Percentiles rank a stretch among this genome's conserved stretches.
Evolutionary conservation across 1,140 invertebrate species (phyloP).

Genomic region (Drosophila arizonae): DNA sequence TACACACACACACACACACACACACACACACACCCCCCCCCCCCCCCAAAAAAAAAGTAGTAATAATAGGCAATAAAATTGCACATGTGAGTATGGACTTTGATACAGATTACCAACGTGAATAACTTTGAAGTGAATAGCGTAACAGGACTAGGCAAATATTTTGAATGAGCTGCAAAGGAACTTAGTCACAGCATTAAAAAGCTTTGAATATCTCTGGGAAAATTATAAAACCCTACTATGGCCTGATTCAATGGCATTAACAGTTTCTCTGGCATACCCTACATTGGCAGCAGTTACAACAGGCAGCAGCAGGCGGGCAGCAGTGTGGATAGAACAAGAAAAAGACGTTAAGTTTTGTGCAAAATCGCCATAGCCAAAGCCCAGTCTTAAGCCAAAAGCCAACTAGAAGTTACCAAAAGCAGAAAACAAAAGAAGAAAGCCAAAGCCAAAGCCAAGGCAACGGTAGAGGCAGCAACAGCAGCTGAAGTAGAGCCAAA

Average conservation of each 20-base stretch:
- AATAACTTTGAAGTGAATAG: background rate
- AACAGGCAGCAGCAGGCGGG: background rate
- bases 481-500: slow-evolving; percentile 61
- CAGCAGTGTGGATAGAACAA: slow-evolving; percentile 10
- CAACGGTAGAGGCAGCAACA: slow-evolving; percentile 9
- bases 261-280: slow-evolving; percentile 25
- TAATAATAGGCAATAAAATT: slow-evolving; percentile 57
- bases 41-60: slow-evolving; percentile 43
- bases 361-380: slow-evolving; percentile 59
- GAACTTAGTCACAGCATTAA: no score
- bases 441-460: slow-evolving; percentile 18
- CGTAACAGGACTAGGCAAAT: background rate
- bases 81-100: slow-evolving; percentile 46
- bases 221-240: no score
- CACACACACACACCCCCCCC: no score
- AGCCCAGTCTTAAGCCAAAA: slow-evolving; percentile 73
- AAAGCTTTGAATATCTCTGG: no score
- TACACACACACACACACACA: no score
- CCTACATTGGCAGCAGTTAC: slow-evolving; percentile 8
- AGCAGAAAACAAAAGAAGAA: slow-evolving; percentile 54
- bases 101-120: background rate
- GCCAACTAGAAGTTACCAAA: slow-evolving; percentile 73
- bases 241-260: slow-evolving; percentile 21
- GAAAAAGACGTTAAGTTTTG: slow-evolving; percentile 49
- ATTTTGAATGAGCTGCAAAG: background rate